Base-by-base conservation (phyloP, 2,113 vertebrate genomes). In the Mus pahari region DNA sequence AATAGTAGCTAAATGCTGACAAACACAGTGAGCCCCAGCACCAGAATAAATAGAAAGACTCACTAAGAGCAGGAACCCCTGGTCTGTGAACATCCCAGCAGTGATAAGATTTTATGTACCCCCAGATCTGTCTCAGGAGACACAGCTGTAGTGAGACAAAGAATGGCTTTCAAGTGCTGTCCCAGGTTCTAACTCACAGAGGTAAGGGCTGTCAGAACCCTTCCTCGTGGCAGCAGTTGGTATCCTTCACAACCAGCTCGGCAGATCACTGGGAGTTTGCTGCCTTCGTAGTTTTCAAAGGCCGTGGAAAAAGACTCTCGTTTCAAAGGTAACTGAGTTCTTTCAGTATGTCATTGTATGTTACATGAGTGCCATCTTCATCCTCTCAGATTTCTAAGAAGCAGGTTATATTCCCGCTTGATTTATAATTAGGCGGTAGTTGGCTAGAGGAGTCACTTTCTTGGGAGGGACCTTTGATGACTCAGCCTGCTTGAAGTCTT, bases 91-190 rank as follows among this genome's bases (percentile, higher is more conserved):
- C 50, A 64, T 64, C 19, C 36, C 58, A 31, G 19, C 26, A 45
- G 0, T 7, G 0, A 28, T 13, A 62, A 81, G 13, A 19, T 36
- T 11, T 86, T 42, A 1, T 11, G 42, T 9, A 75, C 60, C 70
- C 14, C 17, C 42, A 8, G 36, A 36, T 33, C 31, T 26, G n/a
- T 22, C 39, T 55, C 7, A 1, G 7, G 2, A 28, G 31, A 7
- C 48, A 2, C 3, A 16, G 6, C 48, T 60, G 5, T 5, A 7
- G 13, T 2, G 6, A 12, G 1, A 13, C 42, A 48, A 58, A 53
- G 66, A 31, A n/a, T 28, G 16, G 45, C 58, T 70, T 50, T 55
- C 7, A 20, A 55, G 31, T 6, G 39, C 26, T 28, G 3, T 45
- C 26, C n/a, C 66, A 87, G 89, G 33, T 12, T 55, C 7, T 28